phyloP scores from a whole-genome alignment of 37 sponge, comb jelly and placozoan species.

The Diacarnus erythraeanus region DNA sequence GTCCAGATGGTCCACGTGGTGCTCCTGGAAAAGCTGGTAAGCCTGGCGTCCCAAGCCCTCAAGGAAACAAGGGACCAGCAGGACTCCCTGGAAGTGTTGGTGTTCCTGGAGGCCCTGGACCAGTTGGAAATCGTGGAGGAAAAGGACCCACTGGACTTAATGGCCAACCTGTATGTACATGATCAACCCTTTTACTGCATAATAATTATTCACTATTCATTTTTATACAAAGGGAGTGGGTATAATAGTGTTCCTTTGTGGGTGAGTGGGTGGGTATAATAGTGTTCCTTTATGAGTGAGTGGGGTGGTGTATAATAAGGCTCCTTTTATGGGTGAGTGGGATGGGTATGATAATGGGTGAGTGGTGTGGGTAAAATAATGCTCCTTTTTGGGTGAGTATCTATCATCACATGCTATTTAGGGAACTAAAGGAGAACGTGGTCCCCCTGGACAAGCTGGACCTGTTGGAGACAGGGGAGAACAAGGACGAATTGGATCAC shows the following conservation, averaged over 20 bases:
- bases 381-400: not conserved
- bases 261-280: too few relatives aligned
- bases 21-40: constrained; percentile 45
- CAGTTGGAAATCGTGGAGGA: constrained; percentile 34
- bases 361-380: too few relatives aligned
- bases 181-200: too few relatives aligned
- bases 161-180: constrained; percentile 35
- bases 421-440: constrained; percentile 61
- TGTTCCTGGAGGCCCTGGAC: constrained; percentile 34
- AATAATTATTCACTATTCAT: too few relatives aligned
- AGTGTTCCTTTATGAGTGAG: too few relatives aligned
- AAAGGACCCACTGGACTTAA: constrained; percentile 47
- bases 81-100: constrained; percentile 50
- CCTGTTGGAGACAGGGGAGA: constrained; percentile 50
- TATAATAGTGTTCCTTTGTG: too few relatives aligned
- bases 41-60: constrained; percentile 32
- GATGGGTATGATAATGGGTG: too few relatives aligned
- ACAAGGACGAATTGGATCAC: constrained; percentile 33
- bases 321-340: too few relatives aligned
- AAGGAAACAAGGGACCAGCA: constrained; percentile 42
- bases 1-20: constrained; percentile 48
- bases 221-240: too few relatives aligned
- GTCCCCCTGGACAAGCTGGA: constrained; percentile 63
- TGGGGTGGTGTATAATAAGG: too few relatives aligned
- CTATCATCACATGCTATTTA: not conserved